Percentiles rank a stretch among this genome's conserved stretches.
These are phyloP conservation scores for Rosalia funebris DNA, from an alignment of 2,888 invertebrate species.

Conservation along the genomic window DNA sequence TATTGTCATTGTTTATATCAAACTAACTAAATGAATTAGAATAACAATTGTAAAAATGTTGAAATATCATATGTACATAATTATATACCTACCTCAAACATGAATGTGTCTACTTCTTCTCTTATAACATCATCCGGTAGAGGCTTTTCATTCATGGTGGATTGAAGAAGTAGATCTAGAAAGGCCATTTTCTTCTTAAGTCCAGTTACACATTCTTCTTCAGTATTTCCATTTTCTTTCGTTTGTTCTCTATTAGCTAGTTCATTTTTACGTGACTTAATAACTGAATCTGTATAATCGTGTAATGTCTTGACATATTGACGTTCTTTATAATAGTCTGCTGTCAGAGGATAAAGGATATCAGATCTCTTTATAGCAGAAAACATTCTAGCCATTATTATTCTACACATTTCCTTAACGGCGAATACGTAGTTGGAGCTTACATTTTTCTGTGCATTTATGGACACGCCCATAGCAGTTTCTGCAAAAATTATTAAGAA, in stretches of 20 bases:
- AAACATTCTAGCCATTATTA: conserved; percentile 53
- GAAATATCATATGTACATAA: neutral
- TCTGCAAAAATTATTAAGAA: too few species aligned
- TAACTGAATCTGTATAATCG: conserved; percentile 68
- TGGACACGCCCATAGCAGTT: conserved; percentile 31
- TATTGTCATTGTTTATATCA: too few species aligned
- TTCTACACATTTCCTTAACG: conserved; percentile 67
- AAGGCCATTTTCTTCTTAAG: conserved; percentile 72
- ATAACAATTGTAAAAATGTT: neutral
- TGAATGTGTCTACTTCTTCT: conserved; percentile 79
- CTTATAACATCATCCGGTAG: conserved; percentile 71
- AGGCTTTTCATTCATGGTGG: conserved; percentile 68
- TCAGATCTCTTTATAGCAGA: conserved; percentile 67
- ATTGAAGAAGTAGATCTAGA: conserved; percentile 71
- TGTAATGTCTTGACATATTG: conserved; percentile 62
- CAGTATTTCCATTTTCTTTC: conserved; percentile 15
- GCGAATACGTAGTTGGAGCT: conserved; percentile 79
- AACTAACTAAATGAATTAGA: too few species aligned
- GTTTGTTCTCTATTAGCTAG: neutral
- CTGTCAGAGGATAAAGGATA: conserved; percentile 65
- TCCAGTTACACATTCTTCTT: conserved; percentile 28
- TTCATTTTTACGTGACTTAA: conserved; percentile 49
- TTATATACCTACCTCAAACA: conserved; percentile 71
- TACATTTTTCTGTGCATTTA: conserved; percentile 70
- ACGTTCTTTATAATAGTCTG: conserved; percentile 69